Conservation (phyloP, 2,797 vertebrate genomes). For the Sternarchorhynchus goeldii region DNA sequence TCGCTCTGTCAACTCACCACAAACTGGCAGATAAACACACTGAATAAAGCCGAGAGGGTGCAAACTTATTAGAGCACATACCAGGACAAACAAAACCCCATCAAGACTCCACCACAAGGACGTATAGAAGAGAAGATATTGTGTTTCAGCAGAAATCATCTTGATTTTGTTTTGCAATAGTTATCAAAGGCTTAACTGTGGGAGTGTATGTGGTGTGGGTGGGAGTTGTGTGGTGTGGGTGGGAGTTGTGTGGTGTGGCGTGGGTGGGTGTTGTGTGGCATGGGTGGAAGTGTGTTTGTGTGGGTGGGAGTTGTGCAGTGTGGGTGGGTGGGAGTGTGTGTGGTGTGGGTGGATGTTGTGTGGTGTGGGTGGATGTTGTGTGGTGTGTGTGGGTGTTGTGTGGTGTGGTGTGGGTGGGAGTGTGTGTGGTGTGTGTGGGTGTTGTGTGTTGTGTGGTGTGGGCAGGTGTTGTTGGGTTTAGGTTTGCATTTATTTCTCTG, state of each 20-base stretch:
- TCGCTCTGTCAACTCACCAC: constrained; percentile 34
- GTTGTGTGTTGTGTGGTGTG: too few species aligned
- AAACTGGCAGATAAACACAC: constrained; percentile 41
- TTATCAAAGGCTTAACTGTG: background rate
- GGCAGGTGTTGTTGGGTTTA: constrained; percentile 15
- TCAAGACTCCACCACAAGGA: background rate
- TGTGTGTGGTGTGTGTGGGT: too few species aligned
- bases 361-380: too few species aligned
- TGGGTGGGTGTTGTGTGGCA: too few species aligned
- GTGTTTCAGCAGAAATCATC: background rate
- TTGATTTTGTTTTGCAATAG: background rate
- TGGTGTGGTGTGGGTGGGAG: too few species aligned
- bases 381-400: too few species aligned
- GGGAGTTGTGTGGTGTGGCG: too few species aligned
- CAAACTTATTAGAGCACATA: constrained; percentile 23
- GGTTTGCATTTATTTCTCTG: constrained; percentile 13
- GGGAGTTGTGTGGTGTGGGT: too few species aligned
- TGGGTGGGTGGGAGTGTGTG: too few species aligned
- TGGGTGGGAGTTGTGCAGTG: too few species aligned
- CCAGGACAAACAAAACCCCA: background rate
- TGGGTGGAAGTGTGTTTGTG: too few species aligned
- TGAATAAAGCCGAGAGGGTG: constrained; percentile 39
- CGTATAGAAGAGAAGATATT: background rate
- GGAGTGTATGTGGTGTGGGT: constrained; percentile 11
- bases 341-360: too few species aligned